Evolutionary conservation across 2,888 invertebrate genomes (phyloP), one percentile per base, ranked within the genome.

Genomic region (Oscheius sp.): DNA sequence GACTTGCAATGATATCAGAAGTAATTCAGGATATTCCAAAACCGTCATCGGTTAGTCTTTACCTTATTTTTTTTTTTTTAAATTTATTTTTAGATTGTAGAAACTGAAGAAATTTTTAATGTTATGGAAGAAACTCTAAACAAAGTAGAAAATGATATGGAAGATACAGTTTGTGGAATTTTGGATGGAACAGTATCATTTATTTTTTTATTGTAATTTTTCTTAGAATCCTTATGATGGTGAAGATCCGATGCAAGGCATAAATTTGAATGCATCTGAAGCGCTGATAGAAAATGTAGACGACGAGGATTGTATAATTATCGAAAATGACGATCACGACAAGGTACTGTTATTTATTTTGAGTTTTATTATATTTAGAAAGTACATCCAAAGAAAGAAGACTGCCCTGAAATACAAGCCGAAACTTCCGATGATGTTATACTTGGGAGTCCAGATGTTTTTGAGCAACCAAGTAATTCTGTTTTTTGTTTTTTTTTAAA

Each of bases 191-290:
- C 59, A 9, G 59, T 59, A 28, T n/a, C 28, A 2, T 24, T 4
- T 28, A n/a, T 33, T 20, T 17, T 24, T 20, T 17, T 33, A 17
- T 22, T 17, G 6, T 2, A 6, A 5, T 22, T 44, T 44, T 17
- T 62, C 49, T 32, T 24, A 62, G 62, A 32, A 47, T 6, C 30
- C 30, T 1, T 49, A 28, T 30, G 62, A 62, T 50, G 47, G 62
- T 20, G 62, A 62, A 17, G 49, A 62, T 30, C 62, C 62, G 6
- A 33, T 62, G 47, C 62, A 62, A 22, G 62, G 62, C 12, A 49
- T 62, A n/a, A 61, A 61, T 30, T 17, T 61, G 14, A 61, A 33
- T 41, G 26, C 28, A 8, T 45, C 30, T 2, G 17, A 14, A 8
- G 41, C 14, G 12, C n/a, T 17, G 20, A 41, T 6, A 12, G 41